phyloP scores from a whole-genome alignment of 1,140 invertebrate genomes.

The Araneus ventricosus region DNA sequence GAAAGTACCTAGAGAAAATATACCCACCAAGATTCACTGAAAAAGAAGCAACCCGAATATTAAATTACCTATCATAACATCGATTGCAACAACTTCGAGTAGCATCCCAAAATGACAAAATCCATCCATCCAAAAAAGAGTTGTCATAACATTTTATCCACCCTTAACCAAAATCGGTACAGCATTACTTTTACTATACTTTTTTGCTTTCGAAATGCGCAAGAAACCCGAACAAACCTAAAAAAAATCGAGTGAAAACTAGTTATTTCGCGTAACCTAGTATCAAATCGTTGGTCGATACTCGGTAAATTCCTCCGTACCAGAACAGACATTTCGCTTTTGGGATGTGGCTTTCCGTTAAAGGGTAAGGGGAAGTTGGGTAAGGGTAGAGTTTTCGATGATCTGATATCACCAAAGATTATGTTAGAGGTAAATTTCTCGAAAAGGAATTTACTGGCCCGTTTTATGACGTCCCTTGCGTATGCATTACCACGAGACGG shows the following conservation, averaged over 20 bases:
- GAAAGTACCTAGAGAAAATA: too few species aligned
- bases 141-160: too few species aligned
- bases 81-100: too few species aligned
- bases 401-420: slow-evolving; percentile 41
- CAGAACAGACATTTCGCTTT: neutral
- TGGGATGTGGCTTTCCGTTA: neutral
- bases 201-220: too few species aligned
- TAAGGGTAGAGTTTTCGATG: neutral
- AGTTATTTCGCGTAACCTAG: neutral
- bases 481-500: slow-evolving; percentile 22
- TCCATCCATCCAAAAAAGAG: too few species aligned
- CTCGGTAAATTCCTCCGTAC: neutral
- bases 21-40: too few species aligned
- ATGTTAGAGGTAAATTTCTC: slow-evolving; percentile 39
- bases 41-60: too few species aligned
- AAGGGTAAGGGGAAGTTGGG: neutral
- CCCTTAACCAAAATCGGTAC: too few species aligned
- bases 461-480: slow-evolving; percentile 13
- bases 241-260: neutral
- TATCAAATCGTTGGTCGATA: neutral
- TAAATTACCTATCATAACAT: too few species aligned
- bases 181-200: too few species aligned
- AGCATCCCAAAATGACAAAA: too few species aligned
- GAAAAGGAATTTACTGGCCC: slow-evolving; percentile 28
- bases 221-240: neutral